These are phyloP conservation scores for Macrochelys suwanniensis DNA, from an alignment of 2,797 vertebrate genomes.

Conservation along the genomic window DNA sequence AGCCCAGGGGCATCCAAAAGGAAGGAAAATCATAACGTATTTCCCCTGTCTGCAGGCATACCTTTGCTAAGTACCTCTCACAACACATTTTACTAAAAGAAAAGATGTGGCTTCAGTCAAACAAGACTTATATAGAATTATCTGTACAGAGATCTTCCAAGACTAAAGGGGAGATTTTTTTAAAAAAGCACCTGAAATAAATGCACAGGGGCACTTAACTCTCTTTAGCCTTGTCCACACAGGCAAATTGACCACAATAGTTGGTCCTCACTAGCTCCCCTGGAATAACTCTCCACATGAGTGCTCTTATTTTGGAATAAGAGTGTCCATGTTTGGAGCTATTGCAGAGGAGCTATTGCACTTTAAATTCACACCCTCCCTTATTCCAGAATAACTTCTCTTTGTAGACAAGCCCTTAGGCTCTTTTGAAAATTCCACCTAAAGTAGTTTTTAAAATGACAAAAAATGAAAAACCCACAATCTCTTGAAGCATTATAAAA, in stretches of 20 bases:
- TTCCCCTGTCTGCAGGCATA: neutral
- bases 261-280: neutral
- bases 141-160: neutral
- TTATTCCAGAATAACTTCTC: neutral
- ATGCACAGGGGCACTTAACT: neutral
- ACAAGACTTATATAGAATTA: neutral
- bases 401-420: neutral
- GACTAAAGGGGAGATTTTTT: neutral
- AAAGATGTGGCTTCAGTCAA: neutral
- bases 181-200: neutral
- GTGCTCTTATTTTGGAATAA: neutral
- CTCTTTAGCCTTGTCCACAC: neutral
- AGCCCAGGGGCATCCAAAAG: conserved; percentile 29
- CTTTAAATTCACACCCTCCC: neutral
- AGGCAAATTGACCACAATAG: neutral
- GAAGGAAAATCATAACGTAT: neutral
- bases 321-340: neutral
- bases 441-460: neutral
- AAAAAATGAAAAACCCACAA: neutral
- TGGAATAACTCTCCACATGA: fast-evolving
- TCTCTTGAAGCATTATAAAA: neutral
- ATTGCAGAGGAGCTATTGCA: neutral
- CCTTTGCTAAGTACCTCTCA: neutral
- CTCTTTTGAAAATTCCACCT: neutral
- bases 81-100: neutral